Conservation (phyloP, 1,140 invertebrate genomes). For the Rhopalosiphum padi region DNA sequence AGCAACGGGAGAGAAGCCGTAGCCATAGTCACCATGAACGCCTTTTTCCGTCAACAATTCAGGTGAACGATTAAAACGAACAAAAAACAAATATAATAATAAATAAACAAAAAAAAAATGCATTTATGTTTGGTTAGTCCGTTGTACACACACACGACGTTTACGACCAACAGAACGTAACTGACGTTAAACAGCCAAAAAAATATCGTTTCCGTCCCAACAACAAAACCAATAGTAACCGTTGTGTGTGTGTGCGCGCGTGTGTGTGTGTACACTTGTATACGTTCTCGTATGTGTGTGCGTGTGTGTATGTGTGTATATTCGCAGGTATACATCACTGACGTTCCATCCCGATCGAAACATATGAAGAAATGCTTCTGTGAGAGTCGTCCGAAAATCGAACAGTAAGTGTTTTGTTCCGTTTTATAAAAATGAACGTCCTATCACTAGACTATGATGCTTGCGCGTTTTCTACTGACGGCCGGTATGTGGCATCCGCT, state of each 20-base stretch:
- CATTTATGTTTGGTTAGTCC: background rate
- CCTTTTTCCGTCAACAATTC: constrained; percentile 55
- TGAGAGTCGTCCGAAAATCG: background rate
- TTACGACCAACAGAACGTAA: background rate
- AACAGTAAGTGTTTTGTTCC: constrained; percentile 49
- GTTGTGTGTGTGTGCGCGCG: constrained; percentile 15
- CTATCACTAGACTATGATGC: constrained; percentile 28
- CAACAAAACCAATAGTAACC: constrained; percentile 42
- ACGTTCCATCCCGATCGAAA: background rate
- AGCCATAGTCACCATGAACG: constrained; percentile 58
- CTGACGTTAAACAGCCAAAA: background rate
- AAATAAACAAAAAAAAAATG: background rate
- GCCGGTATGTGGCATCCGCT: background rate
- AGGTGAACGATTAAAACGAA: constrained; percentile 36
- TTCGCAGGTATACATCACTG: constrained; percentile 5
- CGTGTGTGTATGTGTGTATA: background rate
- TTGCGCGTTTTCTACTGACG: constrained; percentile 35
- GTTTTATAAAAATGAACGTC: constrained; percentile 25
- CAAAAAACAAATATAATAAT: background rate
- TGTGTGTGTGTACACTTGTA: background rate
- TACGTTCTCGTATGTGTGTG: background rate
- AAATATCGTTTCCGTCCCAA: background rate
- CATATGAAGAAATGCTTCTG: constrained; percentile 12
- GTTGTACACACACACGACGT: background rate
- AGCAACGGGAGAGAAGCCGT: constrained; percentile 56